A percentile compares a stretch with the other conserved stretches of the same genome.
Conservation (phyloP, 2,797 vertebrate species). For the Jordanella pulchra region DNA sequence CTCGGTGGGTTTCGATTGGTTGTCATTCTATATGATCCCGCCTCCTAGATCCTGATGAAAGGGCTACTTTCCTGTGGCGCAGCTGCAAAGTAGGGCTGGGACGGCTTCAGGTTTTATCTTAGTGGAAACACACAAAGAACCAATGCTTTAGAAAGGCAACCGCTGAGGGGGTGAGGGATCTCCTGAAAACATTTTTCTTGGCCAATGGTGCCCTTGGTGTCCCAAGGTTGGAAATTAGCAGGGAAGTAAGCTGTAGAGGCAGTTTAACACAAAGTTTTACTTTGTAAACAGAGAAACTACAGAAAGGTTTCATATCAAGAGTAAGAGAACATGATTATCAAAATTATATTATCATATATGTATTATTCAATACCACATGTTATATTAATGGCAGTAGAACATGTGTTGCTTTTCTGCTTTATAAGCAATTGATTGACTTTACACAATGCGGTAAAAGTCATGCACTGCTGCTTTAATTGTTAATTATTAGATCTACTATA, state of each 20-base stretch:
- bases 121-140: no score
- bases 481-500: background rate
- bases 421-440: background rate
- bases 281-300: background rate
- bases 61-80: no score
- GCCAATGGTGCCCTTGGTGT: background rate
- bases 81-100: no score
- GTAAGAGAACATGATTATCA: background rate
- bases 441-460: background rate
- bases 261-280: background rate
- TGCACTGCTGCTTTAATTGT: no score
- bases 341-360: background rate
- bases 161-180: background rate
- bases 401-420: background rate
- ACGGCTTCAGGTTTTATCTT: no score
- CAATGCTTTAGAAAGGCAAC: background rate
- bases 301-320: background rate
- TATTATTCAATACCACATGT: background rate
- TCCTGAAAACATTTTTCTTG: background rate
- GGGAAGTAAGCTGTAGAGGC: background rate
- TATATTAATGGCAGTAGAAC: background rate
- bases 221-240: background rate
- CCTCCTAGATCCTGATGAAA: no score
- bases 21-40: no score
- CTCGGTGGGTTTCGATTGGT: no score